A percentile compares a stretch with the other conserved stretches of the same genome.
phyloP scores from a whole-genome alignment of 2,797 vertebrate genomes.

The Platyrinchus mystaceus region DNA sequence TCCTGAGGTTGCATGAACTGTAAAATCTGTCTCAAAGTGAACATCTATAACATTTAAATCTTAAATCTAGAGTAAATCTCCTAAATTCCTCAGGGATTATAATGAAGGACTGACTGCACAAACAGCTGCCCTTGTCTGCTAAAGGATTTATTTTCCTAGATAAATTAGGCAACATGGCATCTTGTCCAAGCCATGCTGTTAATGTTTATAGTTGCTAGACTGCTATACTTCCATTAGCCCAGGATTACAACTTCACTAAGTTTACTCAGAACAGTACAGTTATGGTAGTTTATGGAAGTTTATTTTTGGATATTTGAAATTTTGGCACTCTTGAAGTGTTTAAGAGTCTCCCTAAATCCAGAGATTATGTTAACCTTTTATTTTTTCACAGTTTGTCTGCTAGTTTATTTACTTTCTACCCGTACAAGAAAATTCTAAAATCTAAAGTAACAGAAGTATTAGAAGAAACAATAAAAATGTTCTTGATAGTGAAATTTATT shows the following conservation, averaged over 20 bases:
- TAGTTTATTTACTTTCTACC: not conserved
- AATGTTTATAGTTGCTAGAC: not conserved
- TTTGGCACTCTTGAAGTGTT: not conserved
- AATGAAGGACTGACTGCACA: constrained; percentile 29
- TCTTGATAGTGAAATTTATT: not conserved
- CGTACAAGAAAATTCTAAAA: not conserved
- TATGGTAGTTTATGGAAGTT: not conserved
- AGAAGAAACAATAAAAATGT: not conserved
- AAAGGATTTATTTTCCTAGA: not conserved
- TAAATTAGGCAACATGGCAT: not conserved
- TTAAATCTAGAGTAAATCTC: constrained; percentile 38
- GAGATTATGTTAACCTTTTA: not conserved
- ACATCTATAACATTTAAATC: constrained; percentile 62
- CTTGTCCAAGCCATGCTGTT: not conserved
- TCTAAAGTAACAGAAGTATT: not conserved
- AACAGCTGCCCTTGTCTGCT: constrained; percentile 47
- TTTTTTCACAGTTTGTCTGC: not conserved
- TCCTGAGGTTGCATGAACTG: constrained; percentile 32
- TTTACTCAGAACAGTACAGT: not conserved
- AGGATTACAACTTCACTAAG: not conserved
- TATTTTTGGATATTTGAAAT: not conserved
- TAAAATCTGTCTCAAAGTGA: constrained; percentile 43
- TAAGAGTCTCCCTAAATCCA: not conserved
- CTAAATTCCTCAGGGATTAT: constrained; percentile 7
- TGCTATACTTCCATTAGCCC: not conserved